phyloP scores from a whole-genome alignment of 2,888 invertebrate species.

The Sycophila texana region DNA sequence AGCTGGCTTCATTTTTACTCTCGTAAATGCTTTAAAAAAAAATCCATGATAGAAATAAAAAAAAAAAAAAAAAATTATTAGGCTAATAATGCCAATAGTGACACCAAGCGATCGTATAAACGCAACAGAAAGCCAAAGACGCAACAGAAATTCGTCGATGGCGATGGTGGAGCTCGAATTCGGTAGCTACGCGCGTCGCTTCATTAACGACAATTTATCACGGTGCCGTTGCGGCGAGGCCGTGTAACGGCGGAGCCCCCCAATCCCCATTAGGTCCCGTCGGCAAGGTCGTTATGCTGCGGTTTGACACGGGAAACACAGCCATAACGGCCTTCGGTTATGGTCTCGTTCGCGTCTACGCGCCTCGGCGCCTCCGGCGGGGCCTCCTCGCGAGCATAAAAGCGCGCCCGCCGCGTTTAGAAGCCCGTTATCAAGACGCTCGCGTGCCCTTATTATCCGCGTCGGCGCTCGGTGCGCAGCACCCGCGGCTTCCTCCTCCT shows the following conservation, averaged over 20 bases:
- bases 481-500: too few species aligned
- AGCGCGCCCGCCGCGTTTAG: slow-evolving; percentile 63
- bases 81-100: too few species aligned
- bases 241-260: background rate
- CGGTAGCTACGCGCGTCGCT: slow-evolving; percentile 56
- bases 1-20: too few species aligned
- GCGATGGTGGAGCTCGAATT: background rate
- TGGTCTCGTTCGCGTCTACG: slow-evolving; percentile 50
- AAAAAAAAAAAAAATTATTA: too few species aligned
- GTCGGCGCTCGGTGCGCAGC: background rate
- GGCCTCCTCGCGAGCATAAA: slow-evolving; percentile 33
- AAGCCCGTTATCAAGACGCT: slow-evolving; percentile 67
- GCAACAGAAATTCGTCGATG: background rate
- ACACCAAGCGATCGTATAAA: too few species aligned
- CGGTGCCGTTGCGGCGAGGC: slow-evolving; percentile 47
- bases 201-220: slow-evolving; percentile 72
- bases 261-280: slow-evolving; percentile 22
- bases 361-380: background rate
- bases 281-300: slow-evolving; percentile 73
- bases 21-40: too few species aligned
- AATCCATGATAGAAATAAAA: too few species aligned
- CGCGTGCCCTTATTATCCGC: slow-evolving; percentile 29
- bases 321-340: slow-evolving; percentile 72
- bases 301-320: slow-evolving; percentile 67
- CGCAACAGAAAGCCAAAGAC: background rate